phyloP scores from a whole-genome alignment of 2,113 vertebrate species.

The Mormyrus iriodes region DNA sequence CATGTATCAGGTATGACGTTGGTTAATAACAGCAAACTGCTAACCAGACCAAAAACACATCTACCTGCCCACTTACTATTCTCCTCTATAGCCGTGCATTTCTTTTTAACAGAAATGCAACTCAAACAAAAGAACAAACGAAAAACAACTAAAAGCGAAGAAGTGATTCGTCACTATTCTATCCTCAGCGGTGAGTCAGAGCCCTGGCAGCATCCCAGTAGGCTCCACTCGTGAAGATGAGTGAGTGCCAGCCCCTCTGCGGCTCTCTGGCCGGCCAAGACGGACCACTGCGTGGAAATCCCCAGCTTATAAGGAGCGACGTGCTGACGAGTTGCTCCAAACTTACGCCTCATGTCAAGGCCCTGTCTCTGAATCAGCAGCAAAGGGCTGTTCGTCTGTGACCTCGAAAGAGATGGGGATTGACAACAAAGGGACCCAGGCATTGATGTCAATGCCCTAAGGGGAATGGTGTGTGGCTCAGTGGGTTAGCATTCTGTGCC shows the following conservation, averaged over 20 bases:
- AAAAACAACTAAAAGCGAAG: not conserved
- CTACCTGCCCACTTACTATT: not conserved
- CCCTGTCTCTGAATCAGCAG: not conserved
- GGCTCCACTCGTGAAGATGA: not conserved
- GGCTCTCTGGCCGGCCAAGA: not conserved
- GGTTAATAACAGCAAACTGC: not conserved
- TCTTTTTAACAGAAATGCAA: not conserved
- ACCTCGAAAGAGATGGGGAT: not conserved
- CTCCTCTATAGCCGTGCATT: not conserved
- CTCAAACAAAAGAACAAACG: not conserved
- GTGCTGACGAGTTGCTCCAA: not conserved
- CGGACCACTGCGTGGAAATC: not conserved
- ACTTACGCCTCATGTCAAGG: not conserved
- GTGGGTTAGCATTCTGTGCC: too few relatives aligned
- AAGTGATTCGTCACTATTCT: not conserved
- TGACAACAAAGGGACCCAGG: not conserved
- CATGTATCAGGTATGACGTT: not conserved
- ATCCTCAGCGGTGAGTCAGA: not conserved
- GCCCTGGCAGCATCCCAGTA: not conserved
- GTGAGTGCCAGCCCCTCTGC: not conserved
- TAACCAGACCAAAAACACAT: not conserved
- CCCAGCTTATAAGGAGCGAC: not conserved
- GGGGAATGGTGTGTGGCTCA: not conserved
- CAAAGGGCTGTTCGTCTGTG: not conserved
- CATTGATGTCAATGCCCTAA: not conserved